Evolutionary conservation across 2,888 invertebrate genomes (phyloP).

Genomic region (Sphaeridia pumilis): DNA sequence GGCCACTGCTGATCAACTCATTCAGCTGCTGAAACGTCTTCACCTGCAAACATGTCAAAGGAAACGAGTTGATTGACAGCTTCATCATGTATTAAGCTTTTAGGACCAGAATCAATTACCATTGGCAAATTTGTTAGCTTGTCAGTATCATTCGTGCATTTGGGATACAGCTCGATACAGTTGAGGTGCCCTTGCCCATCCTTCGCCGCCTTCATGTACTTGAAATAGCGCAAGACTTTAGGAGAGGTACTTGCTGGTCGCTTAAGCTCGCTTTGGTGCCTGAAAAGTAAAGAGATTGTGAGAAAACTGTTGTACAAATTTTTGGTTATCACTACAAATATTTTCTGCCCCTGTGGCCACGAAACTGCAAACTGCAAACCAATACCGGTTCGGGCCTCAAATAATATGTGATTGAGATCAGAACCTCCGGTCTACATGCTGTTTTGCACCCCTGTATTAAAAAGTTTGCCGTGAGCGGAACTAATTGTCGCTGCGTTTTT

Average conservation of each 20-base stretch:
- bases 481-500: no score
- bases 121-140: conserved; percentile 35
- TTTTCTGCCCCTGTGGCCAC: no score
- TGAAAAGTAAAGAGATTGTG: no score
- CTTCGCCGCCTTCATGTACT: conserved; percentile 80
- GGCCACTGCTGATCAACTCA: conserved; percentile 27
- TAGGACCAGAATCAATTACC: conserved; percentile 17
- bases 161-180: conserved; percentile 34
- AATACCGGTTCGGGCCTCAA: no score
- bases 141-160: conserved; percentile 34
- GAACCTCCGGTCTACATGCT: no score
- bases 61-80: neutral
- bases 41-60: conserved; percentile 20
- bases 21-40: conserved; percentile 34
- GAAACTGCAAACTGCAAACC: no score
- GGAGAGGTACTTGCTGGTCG: conserved; percentile 76
- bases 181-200: conserved; percentile 34
- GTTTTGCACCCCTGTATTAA: no score
- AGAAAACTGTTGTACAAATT: no score
- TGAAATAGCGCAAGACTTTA: conserved; percentile 75
- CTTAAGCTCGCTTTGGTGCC: conserved; percentile 71
- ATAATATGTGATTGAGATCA: no score
- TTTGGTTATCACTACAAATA: no score
- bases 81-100: neutral
- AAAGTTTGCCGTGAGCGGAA: no score